Conservation (phyloP, 1,140 invertebrate species). For the Pristionchus pacificus region DNA sequence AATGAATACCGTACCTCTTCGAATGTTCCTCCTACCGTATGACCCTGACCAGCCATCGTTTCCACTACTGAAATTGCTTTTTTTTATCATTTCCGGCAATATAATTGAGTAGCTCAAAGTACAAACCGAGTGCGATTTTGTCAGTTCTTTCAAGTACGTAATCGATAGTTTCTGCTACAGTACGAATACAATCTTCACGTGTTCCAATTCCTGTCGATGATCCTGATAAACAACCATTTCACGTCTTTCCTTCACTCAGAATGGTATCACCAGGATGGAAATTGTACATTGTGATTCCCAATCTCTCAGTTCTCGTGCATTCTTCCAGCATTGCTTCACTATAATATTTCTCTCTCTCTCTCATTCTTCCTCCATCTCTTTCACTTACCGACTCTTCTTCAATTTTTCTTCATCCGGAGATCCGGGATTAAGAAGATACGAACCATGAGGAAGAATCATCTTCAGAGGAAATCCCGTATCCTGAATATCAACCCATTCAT, state of each 20-base stretch:
- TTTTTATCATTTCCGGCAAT: no score
- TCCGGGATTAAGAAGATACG: conserved; percentile 63
- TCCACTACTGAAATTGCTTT: conserved; percentile 59
- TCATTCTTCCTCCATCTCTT: conserved; percentile 61
- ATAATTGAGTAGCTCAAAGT: no score
- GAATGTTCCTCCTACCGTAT: conserved; percentile 62
- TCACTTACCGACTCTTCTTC: conserved; percentile 58
- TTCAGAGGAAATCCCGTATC: conserved; percentile 38
- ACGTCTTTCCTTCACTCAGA: no score
- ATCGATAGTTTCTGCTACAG: conserved; percentile 62
- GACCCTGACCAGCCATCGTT: conserved; percentile 62
- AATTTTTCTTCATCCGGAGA: conserved; percentile 60
- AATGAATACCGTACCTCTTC: conserved; percentile 49
- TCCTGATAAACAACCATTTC: no score
- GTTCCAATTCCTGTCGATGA: conserved; percentile 60
- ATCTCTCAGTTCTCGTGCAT: conserved; percentile 60
- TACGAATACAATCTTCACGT: conserved; percentile 59
- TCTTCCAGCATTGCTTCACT: conserved; percentile 61
- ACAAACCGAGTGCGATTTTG: conserved; percentile 56
- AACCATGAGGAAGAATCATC: conserved; percentile 62
- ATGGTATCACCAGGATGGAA: conserved; percentile 65
- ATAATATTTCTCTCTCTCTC: no score
- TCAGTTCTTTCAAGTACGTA: conserved; percentile 59
- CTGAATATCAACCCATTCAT: conserved; percentile 6
- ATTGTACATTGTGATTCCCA: conserved; percentile 63